These are phyloP conservation scores for Trachemys scripta DNA, from an alignment of 2,113 vertebrate genomes.

Conservation along the genomic window DNA sequence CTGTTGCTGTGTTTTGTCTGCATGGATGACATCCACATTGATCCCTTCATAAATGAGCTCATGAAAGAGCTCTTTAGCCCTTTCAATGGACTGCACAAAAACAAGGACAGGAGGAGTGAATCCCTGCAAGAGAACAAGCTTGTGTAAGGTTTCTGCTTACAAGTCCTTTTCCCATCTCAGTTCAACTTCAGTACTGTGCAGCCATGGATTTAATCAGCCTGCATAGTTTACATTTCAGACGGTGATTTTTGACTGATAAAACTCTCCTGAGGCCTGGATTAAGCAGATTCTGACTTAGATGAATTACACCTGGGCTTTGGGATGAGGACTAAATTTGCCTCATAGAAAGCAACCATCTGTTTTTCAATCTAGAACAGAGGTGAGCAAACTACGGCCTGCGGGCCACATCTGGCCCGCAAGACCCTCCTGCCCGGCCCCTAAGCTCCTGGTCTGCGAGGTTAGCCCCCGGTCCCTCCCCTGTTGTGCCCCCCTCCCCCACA, in stretches of 20 bases:
- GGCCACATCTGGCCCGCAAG: too few species aligned
- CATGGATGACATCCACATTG: slow-evolving; percentile 97
- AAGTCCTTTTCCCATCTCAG: not conserved
- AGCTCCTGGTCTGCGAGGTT: too few species aligned
- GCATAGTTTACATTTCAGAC: not conserved
- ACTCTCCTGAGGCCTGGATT: not conserved
- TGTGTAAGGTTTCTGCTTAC: not conserved
- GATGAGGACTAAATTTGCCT: not conserved
- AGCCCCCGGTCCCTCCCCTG: too few species aligned
- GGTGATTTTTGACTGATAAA: not conserved
- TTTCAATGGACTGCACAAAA: slow-evolving; percentile 96
- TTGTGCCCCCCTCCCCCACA: too few species aligned
- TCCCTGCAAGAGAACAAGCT: slow-evolving; percentile 81
- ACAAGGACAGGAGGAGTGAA: slow-evolving; percentile 95
- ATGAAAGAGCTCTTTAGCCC: slow-evolving; percentile 95
- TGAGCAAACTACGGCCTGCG: too few species aligned
- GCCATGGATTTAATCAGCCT: not conserved
- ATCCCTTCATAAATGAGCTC: slow-evolving; percentile 97
- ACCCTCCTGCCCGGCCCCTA: too few species aligned
- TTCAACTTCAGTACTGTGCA: not conserved
- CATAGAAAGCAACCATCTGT: not conserved
- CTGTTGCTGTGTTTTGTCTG: slow-evolving; percentile 94
- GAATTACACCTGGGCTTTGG: not conserved
- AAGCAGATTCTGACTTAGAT: not conserved
- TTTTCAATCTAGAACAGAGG: not conserved